Evolutionary conservation across 2,888 invertebrate species (phyloP), one percentile per base, ranked within the genome.

Genomic region (Carcina quercana): DNA sequence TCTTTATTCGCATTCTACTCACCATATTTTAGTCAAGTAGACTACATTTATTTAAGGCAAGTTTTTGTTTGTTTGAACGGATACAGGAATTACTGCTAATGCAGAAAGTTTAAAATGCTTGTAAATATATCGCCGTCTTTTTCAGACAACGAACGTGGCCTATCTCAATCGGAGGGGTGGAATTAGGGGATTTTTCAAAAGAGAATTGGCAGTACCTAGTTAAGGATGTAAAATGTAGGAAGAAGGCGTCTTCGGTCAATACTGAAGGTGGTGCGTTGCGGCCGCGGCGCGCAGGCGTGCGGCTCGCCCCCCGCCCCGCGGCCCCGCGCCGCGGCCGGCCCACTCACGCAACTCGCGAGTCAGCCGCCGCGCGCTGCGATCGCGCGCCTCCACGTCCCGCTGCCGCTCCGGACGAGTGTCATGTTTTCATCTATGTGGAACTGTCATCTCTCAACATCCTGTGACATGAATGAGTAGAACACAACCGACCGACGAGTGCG

Each of bases 211-310:
- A 65, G 73, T 73, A 68, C 68, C 74, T 78, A 73, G 80, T 78
- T 82, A 83, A 80, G 79, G 80, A 82, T 74, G 75, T 79, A 76
- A 75, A 73, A 70, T 69, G 75, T 79, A 72, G 74, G 71, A 76
- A 78, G 75, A 75, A 80, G 82, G 80, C 79, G 79, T 75, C 74
- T 76, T 80, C 78, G 82, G 82, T 83, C 82, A 80, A 83, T 83
- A 83, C 80, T 74, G 74, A 67, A 76, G 79, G 76, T 79, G 74
- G 79, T 62, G 78, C 73, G 70, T 78, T 50, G 75, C 67, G 73
- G 68, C 67, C 49, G 68, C 6, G 3, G 28, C 17, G 28, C 11
- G 28, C 59, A 65, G 49, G 72, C 78, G 72, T 74, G 72, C 72
- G 78, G 72, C 78, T 71, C 74, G 67, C 63, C 61, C 65, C 66